phyloP scores from a whole-genome alignment of 1,140 invertebrate species.

The Panagrolaimus sp. region DNA sequence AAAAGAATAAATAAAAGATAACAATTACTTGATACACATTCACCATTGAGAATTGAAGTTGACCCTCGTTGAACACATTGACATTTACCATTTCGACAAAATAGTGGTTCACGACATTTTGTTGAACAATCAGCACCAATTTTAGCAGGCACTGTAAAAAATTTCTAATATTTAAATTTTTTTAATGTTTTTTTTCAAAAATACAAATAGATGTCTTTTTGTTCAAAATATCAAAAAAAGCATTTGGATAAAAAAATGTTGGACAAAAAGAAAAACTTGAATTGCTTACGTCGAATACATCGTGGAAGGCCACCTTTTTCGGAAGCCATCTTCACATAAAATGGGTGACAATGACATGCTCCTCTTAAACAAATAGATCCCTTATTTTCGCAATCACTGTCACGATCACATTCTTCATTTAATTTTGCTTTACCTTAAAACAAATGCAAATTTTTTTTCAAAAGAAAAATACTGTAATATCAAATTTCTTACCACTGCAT shows the following conservation, averaged over 20 bases:
- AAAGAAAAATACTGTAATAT: neutral
- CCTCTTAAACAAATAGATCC: conserved; percentile 55
- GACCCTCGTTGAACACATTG: conserved; percentile 59
- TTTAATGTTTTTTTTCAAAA: no score
- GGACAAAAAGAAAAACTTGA: no score
- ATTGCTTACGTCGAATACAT: conserved; percentile 41
- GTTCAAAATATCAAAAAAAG: no score
- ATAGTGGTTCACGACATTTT: conserved; percentile 58
- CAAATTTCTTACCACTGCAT: conserved; percentile 30
- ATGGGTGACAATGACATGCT: conserved; percentile 56
- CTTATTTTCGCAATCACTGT: conserved; percentile 56
- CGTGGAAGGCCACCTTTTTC: conserved; percentile 33
- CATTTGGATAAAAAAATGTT: no score
- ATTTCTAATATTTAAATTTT: conserved; percentile 15
- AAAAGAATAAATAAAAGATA: conserved; percentile 1
- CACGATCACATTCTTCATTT: conserved; percentile 46
- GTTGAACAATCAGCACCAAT: conserved; percentile 49
- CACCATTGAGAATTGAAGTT: conserved; percentile 53
- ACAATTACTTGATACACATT: conserved; percentile 52
- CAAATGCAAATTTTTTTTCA: neutral
- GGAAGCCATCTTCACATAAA: conserved; percentile 45
- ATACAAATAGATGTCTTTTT: no score
- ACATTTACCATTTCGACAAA: conserved; percentile 56
- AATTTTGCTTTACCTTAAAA: conserved; percentile 53
- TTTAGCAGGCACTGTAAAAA: conserved; percentile 52